Evolutionary conservation across 2,113 vertebrate species (phyloP).

Genomic region (Chionodraco myersi): DNA sequence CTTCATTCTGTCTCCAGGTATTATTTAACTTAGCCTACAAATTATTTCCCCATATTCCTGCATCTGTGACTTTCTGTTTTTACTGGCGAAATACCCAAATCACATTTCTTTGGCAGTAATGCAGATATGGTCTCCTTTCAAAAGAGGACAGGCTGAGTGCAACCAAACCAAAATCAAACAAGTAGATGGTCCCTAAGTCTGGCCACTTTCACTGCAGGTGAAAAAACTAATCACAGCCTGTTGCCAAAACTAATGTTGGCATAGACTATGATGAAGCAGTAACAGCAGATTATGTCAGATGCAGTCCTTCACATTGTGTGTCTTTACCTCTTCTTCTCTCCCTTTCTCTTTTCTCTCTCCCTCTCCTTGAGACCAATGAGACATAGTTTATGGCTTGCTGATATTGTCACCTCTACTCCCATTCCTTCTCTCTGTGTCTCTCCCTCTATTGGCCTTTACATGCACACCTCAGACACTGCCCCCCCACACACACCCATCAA

Average conservation of each 20-base stretch:
- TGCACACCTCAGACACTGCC: not conserved
- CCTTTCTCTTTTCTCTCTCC: not conserved
- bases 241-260: not conserved
- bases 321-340: not conserved
- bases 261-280: conserved; percentile 5
- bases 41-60: not conserved
- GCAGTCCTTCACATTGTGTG: not conserved
- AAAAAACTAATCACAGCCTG: not conserved
- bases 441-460: conserved; percentile 1
- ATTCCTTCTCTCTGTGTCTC: conserved; percentile 1
- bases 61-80: not conserved
- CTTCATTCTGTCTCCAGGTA: conserved; percentile 15
- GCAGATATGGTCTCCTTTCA: not conserved
- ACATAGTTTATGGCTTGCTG: conserved; percentile 52
- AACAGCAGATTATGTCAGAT: conserved; percentile 20
- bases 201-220: not conserved
- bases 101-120: not conserved
- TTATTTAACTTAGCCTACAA: not conserved
- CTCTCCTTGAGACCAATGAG: conserved; percentile 70
- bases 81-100: not conserved
- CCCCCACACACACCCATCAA: too few species aligned
- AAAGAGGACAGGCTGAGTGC: not conserved
- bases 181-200: not conserved
- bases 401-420: conserved; percentile 15
- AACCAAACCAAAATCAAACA: not conserved